Evolutionary conservation across 2,797 vertebrate species (phyloP), one percentile per base, ranked within the genome.

Genomic region (Thalassophryne amazonica): DNA sequence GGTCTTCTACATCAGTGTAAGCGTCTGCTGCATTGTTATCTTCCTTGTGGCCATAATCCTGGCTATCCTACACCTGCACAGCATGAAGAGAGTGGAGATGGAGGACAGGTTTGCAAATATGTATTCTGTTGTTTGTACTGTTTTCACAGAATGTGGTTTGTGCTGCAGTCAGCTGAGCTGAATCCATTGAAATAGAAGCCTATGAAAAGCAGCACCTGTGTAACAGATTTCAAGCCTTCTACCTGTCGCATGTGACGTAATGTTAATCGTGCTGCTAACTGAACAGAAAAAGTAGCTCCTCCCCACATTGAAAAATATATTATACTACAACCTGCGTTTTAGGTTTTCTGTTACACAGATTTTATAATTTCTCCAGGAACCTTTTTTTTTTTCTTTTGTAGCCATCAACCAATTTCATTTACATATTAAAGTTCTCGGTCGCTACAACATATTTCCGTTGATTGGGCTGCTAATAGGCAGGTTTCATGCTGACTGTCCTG

Each of bases 1-100:
- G 21, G 97, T 99, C 60, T 99, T 99, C 85, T 99, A 99, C 35
- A 99, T 99, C 81, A 99, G 97, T 1, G 97, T 99, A 29, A 96
- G 97, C 0, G 97, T 99, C 52, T 99, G 96, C 88, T 99, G 97
- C 76, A 96, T 96, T 4, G 96, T 98, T 50, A 99, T 99, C 81
- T 98, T 99, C 81, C 92, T 99, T 7, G 95, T 99, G 83, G 97
- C 97, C 83, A 98, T 99, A 73, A 92, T 99, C 78, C 77, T 99
- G 46, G 97, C 97, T 35, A 94, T 98, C 78, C 84, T 99, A 63
- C 97, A 99, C 86, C 93, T 99, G 69, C 97, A 98, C 88, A 98
- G 96, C 86, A 98, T 98, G 94, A 99, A 99, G 50, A 93, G 95
- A 81, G 93, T 98, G 69, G 96, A 99, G 84, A 80, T 96, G 87